Percentiles rank a stretch among this genome's conserved stretches.
phyloP scores from a whole-genome alignment of 2,797 vertebrate species.

The Rhynchonycteris naso region DNA sequence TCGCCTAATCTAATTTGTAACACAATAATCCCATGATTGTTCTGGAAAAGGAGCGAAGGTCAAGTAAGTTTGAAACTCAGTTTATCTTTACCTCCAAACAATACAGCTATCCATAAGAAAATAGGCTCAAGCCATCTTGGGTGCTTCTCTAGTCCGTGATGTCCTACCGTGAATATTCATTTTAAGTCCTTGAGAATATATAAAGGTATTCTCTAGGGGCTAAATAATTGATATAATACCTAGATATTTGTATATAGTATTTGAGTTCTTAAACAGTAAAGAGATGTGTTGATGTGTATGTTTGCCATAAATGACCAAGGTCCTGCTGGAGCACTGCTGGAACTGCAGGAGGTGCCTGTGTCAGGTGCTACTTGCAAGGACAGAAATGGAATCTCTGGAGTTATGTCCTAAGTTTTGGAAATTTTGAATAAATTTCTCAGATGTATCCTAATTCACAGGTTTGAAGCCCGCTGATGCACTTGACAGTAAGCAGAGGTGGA shows the following conservation, averaged over 20 bases:
- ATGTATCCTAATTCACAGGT: not conserved
- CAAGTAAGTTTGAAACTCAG: not conserved
- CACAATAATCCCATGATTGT: not conserved
- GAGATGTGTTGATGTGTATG: not conserved
- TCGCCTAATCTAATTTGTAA: not conserved
- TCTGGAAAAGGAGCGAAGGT: not conserved
- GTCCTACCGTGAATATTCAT: not conserved
- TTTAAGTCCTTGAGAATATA: not conserved
- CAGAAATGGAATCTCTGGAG: not conserved
- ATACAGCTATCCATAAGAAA: not conserved
- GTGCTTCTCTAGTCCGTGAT: rapidly evolving
- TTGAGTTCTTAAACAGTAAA: not conserved
- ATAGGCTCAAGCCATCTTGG: not conserved
- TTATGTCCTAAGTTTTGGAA: not conserved
- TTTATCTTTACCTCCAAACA: not conserved
- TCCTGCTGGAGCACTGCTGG: not conserved
- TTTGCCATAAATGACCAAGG: not conserved
- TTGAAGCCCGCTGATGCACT: not conserved
- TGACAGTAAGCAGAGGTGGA: not conserved
- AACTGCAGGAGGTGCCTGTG: not conserved
- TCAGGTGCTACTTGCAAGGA: not conserved
- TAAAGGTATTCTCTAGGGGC: not conserved
- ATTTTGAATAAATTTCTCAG: not conserved
- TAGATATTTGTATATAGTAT: not conserved
- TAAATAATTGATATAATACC: not conserved